Conservation (phyloP, 2,888 invertebrate genomes). For the Melanostoma mellinum region DNA sequence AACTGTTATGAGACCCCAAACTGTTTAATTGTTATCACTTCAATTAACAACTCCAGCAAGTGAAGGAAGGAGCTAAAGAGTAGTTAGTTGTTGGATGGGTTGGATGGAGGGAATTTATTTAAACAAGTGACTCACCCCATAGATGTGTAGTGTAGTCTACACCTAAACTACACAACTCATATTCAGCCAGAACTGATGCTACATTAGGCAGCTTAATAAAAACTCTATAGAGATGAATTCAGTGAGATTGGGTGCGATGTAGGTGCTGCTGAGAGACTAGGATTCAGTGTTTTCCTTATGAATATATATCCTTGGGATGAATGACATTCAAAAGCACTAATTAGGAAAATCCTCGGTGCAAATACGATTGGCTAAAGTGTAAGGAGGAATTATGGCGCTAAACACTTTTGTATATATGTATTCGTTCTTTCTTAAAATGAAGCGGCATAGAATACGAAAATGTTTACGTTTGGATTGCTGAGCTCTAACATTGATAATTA, state of each 20-base stretch:
- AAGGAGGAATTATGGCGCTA: constrained; percentile 42
- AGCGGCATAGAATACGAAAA: background rate
- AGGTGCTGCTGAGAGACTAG: constrained; percentile 15
- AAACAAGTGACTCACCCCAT: constrained; percentile 15
- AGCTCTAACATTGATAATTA: constrained; percentile 41
- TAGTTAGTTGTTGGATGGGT: constrained; percentile 1
- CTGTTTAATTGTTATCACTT: too few species aligned
- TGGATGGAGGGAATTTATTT: constrained; percentile 39
- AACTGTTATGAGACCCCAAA: too few species aligned
- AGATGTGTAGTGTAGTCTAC: too few species aligned
- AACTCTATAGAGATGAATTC: background rate
- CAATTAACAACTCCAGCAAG: too few species aligned
- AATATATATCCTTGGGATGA: constrained; percentile 60
- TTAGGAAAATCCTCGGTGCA: constrained; percentile 56
- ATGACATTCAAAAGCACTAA: constrained; percentile 57
- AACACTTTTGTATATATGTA: constrained; percentile 10
- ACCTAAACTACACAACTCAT: too few species aligned
- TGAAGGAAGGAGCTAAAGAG: too few species aligned
- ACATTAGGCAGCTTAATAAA: too few species aligned
- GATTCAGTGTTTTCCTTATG: constrained; percentile 59
- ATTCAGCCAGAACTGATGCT: too few species aligned
- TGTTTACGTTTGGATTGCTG: constrained; percentile 3
- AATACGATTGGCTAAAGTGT: constrained; percentile 50
- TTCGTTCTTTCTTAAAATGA: background rate
- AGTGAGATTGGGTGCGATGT: background rate